Base-by-base conservation (phyloP, 2,113 vertebrate genomes). In the Tangachromis dhanisi region DNA sequence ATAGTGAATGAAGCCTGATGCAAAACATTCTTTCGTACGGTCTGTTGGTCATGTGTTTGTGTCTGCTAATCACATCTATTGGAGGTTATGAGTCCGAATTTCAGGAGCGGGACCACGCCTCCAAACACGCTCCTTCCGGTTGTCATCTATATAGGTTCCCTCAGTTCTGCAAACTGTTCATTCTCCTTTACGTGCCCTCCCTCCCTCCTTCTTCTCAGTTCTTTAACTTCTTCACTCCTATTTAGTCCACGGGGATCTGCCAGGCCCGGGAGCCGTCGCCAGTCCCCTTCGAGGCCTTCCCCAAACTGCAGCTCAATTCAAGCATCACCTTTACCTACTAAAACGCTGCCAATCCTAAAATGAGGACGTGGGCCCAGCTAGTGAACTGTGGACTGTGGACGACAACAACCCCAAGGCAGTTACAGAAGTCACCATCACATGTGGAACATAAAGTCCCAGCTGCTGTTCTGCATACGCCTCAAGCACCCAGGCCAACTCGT, bases 331-430 rank as follows among this genome's bases (percentile, higher is more conserved):
- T 16, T 59, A 59, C 55, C 55, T 29, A 29, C 55, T 59, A 59
- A 59, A 59, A 59, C 1, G 0, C 26, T 16, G 55, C 0, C 55
- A 59, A 59, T 0, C 55, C 55, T 59, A 59, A 59, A 59, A 59
- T 16, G 55, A 16, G 5, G 8, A 59, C 3, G 55, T 29, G 55
- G 8, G 26, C 3, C 55, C 55, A 29, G 55, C 8, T 0, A 59
- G 55, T 59, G 55, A 5, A 29, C 54, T 57, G 55, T 51, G 17
- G 4, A 24, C 21, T 24, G 21, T 63, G 59, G 29, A 63, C 3
- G 31, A 63, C 59, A 35, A 35, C 59, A 63, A 17, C 3, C 1
- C 55, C 26, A 59, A 31, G 26, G 55, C 26, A 9, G 13, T 61
- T 61, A 4, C 14, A 61, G 26, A 61, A 31, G 57, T 31, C 14